phyloP scores from a whole-genome alignment of 2,113 vertebrate species.

The Silurus meridionalis region DNA sequence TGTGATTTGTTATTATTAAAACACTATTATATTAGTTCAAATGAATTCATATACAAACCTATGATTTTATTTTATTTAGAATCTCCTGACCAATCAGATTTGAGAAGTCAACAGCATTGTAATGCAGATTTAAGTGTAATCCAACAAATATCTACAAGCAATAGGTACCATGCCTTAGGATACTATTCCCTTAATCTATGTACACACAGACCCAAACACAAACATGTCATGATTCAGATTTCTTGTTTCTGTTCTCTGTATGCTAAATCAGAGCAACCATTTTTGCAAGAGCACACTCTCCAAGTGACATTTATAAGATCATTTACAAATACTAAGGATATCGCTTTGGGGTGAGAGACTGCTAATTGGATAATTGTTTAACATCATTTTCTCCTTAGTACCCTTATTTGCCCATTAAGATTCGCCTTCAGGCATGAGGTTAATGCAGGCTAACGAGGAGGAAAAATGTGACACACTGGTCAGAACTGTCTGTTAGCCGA shows the following conservation, averaged over 20 bases:
- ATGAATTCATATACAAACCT: not conserved
- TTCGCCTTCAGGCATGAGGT: constrained; percentile 47
- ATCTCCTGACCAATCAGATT: not conserved
- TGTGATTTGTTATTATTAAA: not conserved
- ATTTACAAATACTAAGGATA: not conserved
- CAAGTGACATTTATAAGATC: not conserved
- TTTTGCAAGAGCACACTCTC: not conserved
- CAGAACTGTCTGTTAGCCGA: constrained; percentile 31
- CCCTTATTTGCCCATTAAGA: constrained; percentile 21
- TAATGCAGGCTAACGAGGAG: constrained; percentile 59
- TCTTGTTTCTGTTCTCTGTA: not conserved
- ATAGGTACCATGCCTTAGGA: not conserved
- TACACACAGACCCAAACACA: not conserved
- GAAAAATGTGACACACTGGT: constrained; percentile 38
- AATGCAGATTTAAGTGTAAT: not conserved
- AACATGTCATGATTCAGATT: not conserved
- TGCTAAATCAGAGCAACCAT: not conserved
- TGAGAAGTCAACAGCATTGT: not conserved
- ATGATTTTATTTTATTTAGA: not conserved
- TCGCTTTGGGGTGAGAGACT: constrained; percentile 26
- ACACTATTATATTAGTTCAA: not conserved
- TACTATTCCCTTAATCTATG: not conserved
- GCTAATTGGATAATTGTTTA: constrained; percentile 62
- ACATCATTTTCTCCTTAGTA: constrained; percentile 16
- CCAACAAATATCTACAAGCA: not conserved